A percentile compares a stretch with the other conserved stretches of the same genome.
phyloP scores from a whole-genome alignment of 1,140 invertebrate genomes.

The Drosophila pruinosa region DNA sequence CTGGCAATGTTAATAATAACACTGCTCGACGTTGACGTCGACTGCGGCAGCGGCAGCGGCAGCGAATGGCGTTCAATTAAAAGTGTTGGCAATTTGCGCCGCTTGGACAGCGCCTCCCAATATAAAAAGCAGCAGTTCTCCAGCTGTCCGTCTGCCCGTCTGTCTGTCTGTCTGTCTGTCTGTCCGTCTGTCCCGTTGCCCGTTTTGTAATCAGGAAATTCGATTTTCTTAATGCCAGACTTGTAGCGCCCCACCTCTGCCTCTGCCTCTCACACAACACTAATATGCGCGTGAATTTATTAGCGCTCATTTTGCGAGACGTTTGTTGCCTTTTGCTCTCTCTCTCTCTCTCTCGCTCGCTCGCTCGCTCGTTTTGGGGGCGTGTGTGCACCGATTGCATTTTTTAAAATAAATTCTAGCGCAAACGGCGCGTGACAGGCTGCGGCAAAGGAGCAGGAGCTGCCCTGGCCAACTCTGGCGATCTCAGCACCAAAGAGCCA shows the following conservation, averaged over 20 bases:
- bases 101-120: constrained; percentile 40
- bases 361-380: constrained; percentile 50
- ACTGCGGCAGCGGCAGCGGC: constrained; percentile 14
- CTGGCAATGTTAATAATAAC: constrained; percentile 57
- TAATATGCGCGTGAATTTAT: constrained; percentile 80
- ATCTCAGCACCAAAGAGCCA: background rate
- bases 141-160: background rate
- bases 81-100: constrained; percentile 79
- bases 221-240: constrained; percentile 81
- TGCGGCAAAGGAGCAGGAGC: background rate
- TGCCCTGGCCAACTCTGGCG: background rate
- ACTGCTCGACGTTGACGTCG: constrained; percentile 9
- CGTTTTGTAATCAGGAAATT: constrained; percentile 81
- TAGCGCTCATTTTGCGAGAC: constrained; percentile 65
- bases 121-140: too few species aligned
- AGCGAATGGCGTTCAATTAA: constrained; percentile 70
- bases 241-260: background rate
- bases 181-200: background rate
- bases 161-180: background rate
- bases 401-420: constrained; percentile 78
- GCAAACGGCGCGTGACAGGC: constrained; percentile 77
- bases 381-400: constrained; percentile 76
- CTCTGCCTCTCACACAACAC: constrained; percentile 30
- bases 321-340: constrained; percentile 8
- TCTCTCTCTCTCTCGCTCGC: too few species aligned